Evolutionary conservation across 2,113 vertebrate species (phyloP).

Genomic region (Thamnophis sirtalis): DNA sequence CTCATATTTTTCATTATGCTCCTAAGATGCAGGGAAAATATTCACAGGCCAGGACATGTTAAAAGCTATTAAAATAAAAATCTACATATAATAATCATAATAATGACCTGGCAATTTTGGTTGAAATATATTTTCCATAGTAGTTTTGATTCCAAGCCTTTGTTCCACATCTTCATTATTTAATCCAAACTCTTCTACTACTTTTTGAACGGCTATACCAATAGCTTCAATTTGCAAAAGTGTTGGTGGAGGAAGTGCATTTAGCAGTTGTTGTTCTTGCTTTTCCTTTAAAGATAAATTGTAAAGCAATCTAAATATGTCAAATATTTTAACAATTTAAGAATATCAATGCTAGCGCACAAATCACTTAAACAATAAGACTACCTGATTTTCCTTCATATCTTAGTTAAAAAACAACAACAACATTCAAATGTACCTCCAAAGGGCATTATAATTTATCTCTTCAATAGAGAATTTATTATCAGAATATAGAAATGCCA

Average conservation of each 20-base stretch:
- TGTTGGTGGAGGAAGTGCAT: slow-evolving; percentile 77
- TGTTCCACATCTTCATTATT: slow-evolving; percentile 75
- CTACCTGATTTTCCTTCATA: not conserved
- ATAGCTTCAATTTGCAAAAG: slow-evolving; percentile 78
- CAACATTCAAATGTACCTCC: not conserved
- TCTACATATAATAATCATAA: slow-evolving; percentile 21
- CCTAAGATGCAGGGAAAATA: slow-evolving; percentile 1
- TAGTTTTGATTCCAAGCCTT: slow-evolving; percentile 71
- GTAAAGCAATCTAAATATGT: not conserved
- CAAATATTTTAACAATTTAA: not conserved
- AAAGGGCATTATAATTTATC: not conserved
- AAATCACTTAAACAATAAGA: not conserved
- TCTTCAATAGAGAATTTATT: not conserved
- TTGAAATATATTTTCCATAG: slow-evolving; percentile 79
- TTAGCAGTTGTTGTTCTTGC: slow-evolving; percentile 81
- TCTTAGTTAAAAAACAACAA: not conserved
- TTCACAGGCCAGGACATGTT: not conserved
- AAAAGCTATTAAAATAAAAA: slow-evolving; percentile 22
- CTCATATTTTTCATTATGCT: not conserved
- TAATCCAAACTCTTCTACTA: slow-evolving; percentile 79
- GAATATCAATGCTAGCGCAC: not conserved
- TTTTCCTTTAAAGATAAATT: slow-evolving; percentile 75
- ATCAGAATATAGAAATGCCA: not conserved
- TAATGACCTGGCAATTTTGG: slow-evolving; percentile 78
- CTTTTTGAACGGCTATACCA: slow-evolving; percentile 73